A percentile compares a stretch with the other conserved stretches of the same genome.
phyloP scores from a whole-genome alignment of 2,113 vertebrate genomes.

The Amphiprion percula region DNA sequence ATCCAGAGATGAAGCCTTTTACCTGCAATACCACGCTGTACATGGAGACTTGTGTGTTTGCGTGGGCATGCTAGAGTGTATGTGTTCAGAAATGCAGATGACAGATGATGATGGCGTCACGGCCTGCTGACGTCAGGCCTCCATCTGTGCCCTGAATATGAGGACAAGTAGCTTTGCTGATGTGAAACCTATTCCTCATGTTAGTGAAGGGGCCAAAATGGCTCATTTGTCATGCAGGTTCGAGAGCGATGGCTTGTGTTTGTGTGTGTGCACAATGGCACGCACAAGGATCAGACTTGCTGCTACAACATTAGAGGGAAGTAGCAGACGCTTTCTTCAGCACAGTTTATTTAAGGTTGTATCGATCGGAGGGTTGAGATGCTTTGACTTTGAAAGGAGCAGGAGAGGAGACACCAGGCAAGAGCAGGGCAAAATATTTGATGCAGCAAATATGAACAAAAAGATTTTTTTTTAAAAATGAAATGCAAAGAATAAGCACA shows the following conservation, averaged over 20 bases:
- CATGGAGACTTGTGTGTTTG: not conserved
- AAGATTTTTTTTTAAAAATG: not conserved
- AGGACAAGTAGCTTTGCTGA: conserved; percentile 49
- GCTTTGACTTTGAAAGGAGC: conserved; percentile 51
- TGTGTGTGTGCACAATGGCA: not conserved
- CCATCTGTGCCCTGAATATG: conserved; percentile 65
- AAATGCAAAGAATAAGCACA: not conserved
- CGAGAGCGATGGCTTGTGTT: conserved; percentile 18
- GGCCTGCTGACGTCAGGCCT: conserved; percentile 52
- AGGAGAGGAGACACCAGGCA: not conserved
- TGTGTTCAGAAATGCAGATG: conserved; percentile 30
- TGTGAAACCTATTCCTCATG: conserved; percentile 19
- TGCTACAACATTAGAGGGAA: conserved; percentile 3
- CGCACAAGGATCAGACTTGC: not conserved
- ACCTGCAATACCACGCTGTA: not conserved
- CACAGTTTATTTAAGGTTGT: conserved; percentile 56
- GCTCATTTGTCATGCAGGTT: conserved; percentile 28
- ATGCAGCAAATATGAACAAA: no score
- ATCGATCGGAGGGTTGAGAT: conserved; percentile 35
- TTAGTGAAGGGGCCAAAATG: conserved; percentile 12
- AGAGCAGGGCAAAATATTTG: not conserved
- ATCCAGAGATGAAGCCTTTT: not conserved
- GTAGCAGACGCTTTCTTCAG: conserved; percentile 39
- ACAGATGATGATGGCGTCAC: conserved; percentile 19
- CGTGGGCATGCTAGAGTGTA: not conserved